Evolutionary conservation across 2,113 vertebrate genomes (phyloP), one percentile per base, ranked within the genome.

Genomic region (Dinomys branickii): DNA sequence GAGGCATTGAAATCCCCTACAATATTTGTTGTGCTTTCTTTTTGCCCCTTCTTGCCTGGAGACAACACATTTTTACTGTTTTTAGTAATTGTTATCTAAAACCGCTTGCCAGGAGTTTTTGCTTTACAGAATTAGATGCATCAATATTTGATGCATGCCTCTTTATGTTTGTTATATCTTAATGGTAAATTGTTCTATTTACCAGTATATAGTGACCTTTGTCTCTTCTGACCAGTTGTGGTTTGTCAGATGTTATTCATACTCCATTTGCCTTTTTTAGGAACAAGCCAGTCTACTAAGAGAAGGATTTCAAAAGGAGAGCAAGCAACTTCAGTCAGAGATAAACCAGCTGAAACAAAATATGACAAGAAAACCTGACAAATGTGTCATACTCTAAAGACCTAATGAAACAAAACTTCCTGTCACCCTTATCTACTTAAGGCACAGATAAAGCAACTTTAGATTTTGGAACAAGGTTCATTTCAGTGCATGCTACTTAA

Each of bases 321-420:
- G 44, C 44, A 5, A 0, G 30, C 13, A 77, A 47, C 44, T 47
- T 77, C 41, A 47, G 1, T 1, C 28, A 11, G 44, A 77, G 13
- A 47, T 77, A 77, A 7, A 77, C 0, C 13, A 26, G 16, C 26
- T 77, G 5, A 47, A 47, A 13, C 1, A 16, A 1, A 47, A 1
- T 0, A 47, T 77, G 19, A 1, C 20, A 22, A 8, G 1, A 28
- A 16, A 7, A 7, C 11, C 12, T 73, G 8, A 6, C 4, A 5
- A 0, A 77, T 50, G 75, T 50, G 26, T 47, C 44, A 47, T 47
- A 30, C 44, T 7, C 41, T 78, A 50, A 78, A 50, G 75, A 50
- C 41, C 28, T 17, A 33, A 33, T 0, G 26, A 78, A 50, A 50
- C 14, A 16, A 30, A 26, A 26, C 33, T 50, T 19, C 26, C 44